Base-by-base conservation (phyloP, 1,140 invertebrate species). In the Hycleus phaleratus region DNA sequence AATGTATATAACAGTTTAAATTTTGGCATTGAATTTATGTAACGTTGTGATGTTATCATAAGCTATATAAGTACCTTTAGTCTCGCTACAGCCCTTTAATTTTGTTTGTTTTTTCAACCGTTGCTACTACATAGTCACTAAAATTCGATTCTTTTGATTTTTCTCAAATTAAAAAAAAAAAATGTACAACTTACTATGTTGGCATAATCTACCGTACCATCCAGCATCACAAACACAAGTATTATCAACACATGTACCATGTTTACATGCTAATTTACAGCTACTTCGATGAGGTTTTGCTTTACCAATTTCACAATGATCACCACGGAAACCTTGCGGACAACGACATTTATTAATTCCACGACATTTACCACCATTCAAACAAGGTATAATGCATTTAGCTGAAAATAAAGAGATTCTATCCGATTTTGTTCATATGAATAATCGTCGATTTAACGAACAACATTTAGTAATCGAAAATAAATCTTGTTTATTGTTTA, bases 321-420 rank as follows among this genome's bases (percentile, higher is more conserved):
- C 82, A 10, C 91, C 91, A 54, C 82, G 80, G 59, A 88, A 86
- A 12, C 88, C 90, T 26, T 77, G 75, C 3, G 83, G 85, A 74
- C 91, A 93, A 60, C 87, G 81, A 71, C 91, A 93, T 70, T 89
- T 83, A 75, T 94, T 94, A 45, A 88, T 86, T 4, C 87, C 90
- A 69, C 85, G 85, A 69, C 91, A 94, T 51, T 85, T 83, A 0
- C 91, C 91, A 4, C 88, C 88, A 71, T 92, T 92, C 54, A 91
- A 73, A 68, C 91, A 94, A 2, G 90, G 90, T 65, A 93, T 88
- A 44, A 92, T 86, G 70, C 91, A 94, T 75, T 91, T 92, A 24
- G 90, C 90, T 93, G 44, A 48, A 63, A 62, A 5, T 7, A 32
- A 49, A 55, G 5, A 9, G 38, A 39, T 39, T 7, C 10, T 42